Evolutionary conservation across 1,140 invertebrate genomes (phyloP), one percentile per base, ranked within the genome.

Genomic region (Heliothis virescens): DNA sequence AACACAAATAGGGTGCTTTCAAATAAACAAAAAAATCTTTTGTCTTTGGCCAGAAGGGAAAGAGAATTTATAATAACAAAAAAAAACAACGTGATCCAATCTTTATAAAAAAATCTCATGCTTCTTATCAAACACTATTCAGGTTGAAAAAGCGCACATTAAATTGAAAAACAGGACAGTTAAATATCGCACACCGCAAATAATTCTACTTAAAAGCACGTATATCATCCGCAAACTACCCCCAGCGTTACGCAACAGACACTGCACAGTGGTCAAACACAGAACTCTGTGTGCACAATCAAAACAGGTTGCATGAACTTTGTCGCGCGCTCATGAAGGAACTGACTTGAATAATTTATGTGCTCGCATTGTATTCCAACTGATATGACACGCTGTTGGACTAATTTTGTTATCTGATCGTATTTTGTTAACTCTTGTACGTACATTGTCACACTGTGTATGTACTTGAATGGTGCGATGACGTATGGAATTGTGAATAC

Each of bases 391-490:
- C 52, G n/a, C 50, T 55, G 65, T 47, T 50, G 67, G 21, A 55
- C 67, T 72, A 72, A 72, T 72, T 72, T n/a, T n/a, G 18, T 72
- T 72, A 72, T 72, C 69, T 34, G 69, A 72, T 72, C 29, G 52
- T 52, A 52, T 69, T 69, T 69, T 69, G 48, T 52, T 52, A 69
- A 52, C 48, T 11, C n/a, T 13, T 63, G 34, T 59, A 63, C 52
- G n/a, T 59, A 63, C n/a, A 41, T 63, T 63, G 60, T 63, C 1
- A 4, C 15, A 1, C 1, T 63, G 60, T 63, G 60, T 34, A 63
- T 41, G 60, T 29, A 63, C 11, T 52, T 69, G 18, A 15, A 59
- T 59, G 57, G 57, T 26, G 57, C n/a, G 9, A 3, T 59, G 18
- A 59, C 57, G 57, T 59, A 4, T 11, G 10, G 21, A n/a, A 13